These are phyloP conservation scores for Drosophila ficusphila DNA, from an alignment of 1,140 invertebrate genomes.

Conservation along the genomic window DNA sequence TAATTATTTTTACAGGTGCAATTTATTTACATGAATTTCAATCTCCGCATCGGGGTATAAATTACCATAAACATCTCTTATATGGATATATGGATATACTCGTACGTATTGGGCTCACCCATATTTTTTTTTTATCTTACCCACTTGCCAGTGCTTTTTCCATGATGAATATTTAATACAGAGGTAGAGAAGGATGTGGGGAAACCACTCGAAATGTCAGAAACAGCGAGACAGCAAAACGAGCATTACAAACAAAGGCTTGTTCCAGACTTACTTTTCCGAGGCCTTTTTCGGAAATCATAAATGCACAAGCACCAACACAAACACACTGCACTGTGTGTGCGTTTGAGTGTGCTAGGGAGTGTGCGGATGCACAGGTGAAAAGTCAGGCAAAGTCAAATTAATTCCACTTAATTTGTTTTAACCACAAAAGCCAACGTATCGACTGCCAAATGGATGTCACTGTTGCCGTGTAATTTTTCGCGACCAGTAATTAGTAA, in stretches of 20 bases:
- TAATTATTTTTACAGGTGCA: slow-evolving; percentile 54
- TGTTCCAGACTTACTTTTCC: slow-evolving; percentile 43
- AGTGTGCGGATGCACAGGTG: slow-evolving; percentile 65
- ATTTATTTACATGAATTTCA: slow-evolving; percentile 69
- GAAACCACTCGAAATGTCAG: slow-evolving; percentile 62
- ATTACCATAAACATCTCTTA: slow-evolving; percentile 52
- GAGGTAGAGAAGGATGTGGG: neutral
- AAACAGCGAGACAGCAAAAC: slow-evolving; percentile 61
- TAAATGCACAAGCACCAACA: slow-evolving; percentile 37
- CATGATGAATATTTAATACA: slow-evolving; percentile 69
- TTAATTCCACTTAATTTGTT: slow-evolving; percentile 81
- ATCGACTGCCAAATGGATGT: slow-evolving; percentile 43
- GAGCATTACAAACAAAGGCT: slow-evolving; percentile 61
- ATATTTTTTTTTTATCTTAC: slow-evolving; percentile 16
- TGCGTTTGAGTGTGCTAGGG: slow-evolving; percentile 6
- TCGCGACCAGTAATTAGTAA: no score
- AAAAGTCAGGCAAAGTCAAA: slow-evolving; percentile 69
- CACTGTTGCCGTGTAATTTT: slow-evolving; percentile 4
- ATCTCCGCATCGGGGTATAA: slow-evolving; percentile 45
- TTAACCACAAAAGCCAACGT: slow-evolving; percentile 68
- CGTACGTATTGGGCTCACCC: slow-evolving; percentile 20
- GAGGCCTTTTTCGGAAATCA: slow-evolving; percentile 61
- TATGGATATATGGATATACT: slow-evolving; percentile 34
- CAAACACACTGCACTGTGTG: no score
- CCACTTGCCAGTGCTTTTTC: slow-evolving; percentile 26